Evolutionary conservation across 2,888 invertebrate genomes (phyloP).

Genomic region (Pachycephus smyrnensis): DNA sequence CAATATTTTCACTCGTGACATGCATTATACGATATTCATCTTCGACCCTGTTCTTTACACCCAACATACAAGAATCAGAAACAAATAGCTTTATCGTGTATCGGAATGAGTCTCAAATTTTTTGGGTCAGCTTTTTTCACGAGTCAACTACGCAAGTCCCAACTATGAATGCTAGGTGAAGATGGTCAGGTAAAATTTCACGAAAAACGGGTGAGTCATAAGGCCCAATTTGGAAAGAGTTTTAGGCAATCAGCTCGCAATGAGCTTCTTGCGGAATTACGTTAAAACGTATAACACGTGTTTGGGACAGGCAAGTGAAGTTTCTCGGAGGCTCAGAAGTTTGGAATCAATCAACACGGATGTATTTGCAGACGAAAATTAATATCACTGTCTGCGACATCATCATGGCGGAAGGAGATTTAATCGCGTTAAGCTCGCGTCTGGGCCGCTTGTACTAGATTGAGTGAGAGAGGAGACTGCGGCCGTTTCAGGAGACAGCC

Average conservation of each 20-base stretch:
- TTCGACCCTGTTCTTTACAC: too few species aligned
- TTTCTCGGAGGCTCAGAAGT: constrained; percentile 56
- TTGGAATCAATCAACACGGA: constrained; percentile 64
- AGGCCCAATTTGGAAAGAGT: too few species aligned
- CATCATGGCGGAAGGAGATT: constrained; percentile 39
- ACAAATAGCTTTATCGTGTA: too few species aligned
- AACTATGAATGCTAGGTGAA: too few species aligned
- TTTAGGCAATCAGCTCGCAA: background rate
- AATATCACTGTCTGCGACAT: constrained; percentile 61
- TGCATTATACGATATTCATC: background rate
- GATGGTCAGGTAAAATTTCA: too few species aligned
- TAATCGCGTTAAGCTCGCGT: constrained; percentile 56
- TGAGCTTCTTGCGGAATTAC: constrained; percentile 13
- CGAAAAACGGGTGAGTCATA: too few species aligned
- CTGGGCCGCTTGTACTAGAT: constrained; percentile 36
- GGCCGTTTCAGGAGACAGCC: constrained; percentile 23
- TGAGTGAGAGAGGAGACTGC: constrained; percentile 29
- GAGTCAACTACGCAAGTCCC: too few species aligned
- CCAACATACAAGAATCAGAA: too few species aligned
- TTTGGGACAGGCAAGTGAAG: constrained; percentile 27
- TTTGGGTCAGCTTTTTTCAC: too few species aligned
- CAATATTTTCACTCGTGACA: background rate
- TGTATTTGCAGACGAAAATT: constrained; percentile 59
- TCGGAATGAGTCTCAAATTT: too few species aligned
- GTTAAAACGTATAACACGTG: constrained; percentile 19